phyloP scores from a whole-genome alignment of 2,888 invertebrate genomes.

The Siphlonurus alternatus region DNA sequence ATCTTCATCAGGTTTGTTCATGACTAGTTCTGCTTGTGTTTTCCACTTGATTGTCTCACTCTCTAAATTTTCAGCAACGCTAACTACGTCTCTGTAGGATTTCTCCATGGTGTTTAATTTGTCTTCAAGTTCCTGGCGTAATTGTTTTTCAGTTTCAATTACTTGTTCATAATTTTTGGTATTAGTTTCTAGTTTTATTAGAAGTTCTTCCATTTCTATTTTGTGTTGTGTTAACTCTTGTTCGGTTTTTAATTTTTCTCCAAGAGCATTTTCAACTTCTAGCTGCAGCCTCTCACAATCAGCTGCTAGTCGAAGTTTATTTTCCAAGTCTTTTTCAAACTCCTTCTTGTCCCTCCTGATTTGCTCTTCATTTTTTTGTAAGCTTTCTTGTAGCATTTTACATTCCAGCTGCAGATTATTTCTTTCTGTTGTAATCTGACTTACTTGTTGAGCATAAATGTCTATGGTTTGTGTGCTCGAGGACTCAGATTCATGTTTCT shows the following conservation, averaged over 20 bases:
- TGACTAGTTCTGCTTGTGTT: background rate
- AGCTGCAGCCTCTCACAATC: background rate
- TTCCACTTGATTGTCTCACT: background rate
- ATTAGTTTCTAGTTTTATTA: background rate
- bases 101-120: background rate
- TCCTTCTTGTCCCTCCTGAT: background rate
- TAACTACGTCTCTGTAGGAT: background rate
- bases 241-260: background rate
- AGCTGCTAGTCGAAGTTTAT: background rate
- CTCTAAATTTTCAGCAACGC: background rate
- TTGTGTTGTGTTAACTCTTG: background rate
- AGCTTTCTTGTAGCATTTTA: background rate
- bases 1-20: background rate
- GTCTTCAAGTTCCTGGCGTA: background rate
- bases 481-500: too few species aligned
- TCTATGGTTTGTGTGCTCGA: too few species aligned
- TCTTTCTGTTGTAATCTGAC: background rate
- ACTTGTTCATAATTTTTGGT: background rate
- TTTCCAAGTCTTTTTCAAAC: background rate
- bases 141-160: background rate
- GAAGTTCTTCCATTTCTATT: background rate
- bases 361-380: background rate
- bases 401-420: background rate
- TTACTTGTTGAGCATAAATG: background rate
- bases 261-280: background rate